Evolutionary conservation across 1,140 invertebrate genomes (phyloP), one percentile per base, ranked within the genome.

Genomic region (Hylyphantes graminicola): DNA sequence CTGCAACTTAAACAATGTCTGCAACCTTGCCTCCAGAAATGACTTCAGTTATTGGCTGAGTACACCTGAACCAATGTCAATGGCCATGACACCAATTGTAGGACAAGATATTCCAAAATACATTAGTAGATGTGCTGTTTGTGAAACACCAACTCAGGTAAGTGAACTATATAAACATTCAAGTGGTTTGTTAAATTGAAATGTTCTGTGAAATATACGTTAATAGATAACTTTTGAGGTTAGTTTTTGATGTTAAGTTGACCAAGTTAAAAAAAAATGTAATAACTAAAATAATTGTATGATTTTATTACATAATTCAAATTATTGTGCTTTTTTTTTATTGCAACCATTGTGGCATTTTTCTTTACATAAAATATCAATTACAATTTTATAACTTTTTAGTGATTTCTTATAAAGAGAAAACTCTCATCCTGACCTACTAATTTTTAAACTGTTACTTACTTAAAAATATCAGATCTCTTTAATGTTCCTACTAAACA

Each of bases 21-120:
- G 96, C 89, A 94, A 96, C 89, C 97, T 96, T 88, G 95, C 95
- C 0, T 94, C 94, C 88, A 92, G 96, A 82, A 97, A 96, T 89
- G 97, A 98, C 87, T 97, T 97, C 90, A 97, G 95, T 88, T 96
- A 97, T 87, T 98, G 97, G 97, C 90, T 98, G 0, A 96, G 95
- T 21, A 97, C 97, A 6, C 21, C 81, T 61, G 96, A 97, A 89
- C 94, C 95, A 0, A 96, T 98, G 94, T 94, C 95, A 0, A 94
- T 94, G 92, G 93, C 93, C 88, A 97, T 97, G 96, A 94, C 93
- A 21, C 95, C 95, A 6, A 96, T 97, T 86, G 91, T 92, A 65
- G 94, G 95, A 10, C 91, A 90, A 63, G 93, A 96, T 87, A 93
- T 97, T 57, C 92, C 93, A 65, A 93, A 93, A 89, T 98, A 96